Evolutionary conservation across 2,888 invertebrate species (phyloP), one percentile per base, ranked within the genome.

Genomic region (Apamea anceps): DNA sequence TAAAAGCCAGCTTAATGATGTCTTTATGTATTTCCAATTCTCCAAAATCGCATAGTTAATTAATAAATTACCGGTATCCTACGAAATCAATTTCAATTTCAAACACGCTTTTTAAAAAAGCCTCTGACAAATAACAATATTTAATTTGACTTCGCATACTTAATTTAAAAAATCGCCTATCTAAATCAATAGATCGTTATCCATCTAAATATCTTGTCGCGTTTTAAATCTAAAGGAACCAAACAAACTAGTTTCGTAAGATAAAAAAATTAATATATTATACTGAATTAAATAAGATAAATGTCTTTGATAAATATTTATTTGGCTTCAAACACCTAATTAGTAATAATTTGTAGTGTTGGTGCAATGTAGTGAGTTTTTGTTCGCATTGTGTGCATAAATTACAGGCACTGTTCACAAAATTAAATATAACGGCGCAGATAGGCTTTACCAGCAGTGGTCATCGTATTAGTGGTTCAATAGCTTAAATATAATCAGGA

Each of bases 261-360:
- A 84, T 80, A 88, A 81, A 85, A 81, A 85, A 80, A 79, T 76
- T 85, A 90, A 87, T 88, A 82, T 82, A 90, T 72, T 89, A 87
- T 84, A 76, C 79, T 83, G 84, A 87, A 90, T 91, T 89, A 91
- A 89, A 92, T 92, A 90, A 94, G 94, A 95, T 95, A 90, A 93
- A 94, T 92, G 83, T 85, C 78, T 71, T 80, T 91, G 93, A 95
- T 95, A 94, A 92, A 86, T 88, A 83, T 90, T 85, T 91, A 91
- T 91, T 90, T 91, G 87, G 86, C 87, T 91, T 91, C 92, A 91
- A 94, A 94, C 94, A 95, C 94, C 92, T 93, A 94, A 95, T 95
- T 95, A 94, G 93, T 89, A 88, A 85, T 81, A 80, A 91, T 93
- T 94, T 70, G 32, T 93, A 88, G 92, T 94, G 92, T 89, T 92